Evolutionary conservation across 2,113 vertebrate species (phyloP).

Genomic region (Gnathonemus longibarbis): DNA sequence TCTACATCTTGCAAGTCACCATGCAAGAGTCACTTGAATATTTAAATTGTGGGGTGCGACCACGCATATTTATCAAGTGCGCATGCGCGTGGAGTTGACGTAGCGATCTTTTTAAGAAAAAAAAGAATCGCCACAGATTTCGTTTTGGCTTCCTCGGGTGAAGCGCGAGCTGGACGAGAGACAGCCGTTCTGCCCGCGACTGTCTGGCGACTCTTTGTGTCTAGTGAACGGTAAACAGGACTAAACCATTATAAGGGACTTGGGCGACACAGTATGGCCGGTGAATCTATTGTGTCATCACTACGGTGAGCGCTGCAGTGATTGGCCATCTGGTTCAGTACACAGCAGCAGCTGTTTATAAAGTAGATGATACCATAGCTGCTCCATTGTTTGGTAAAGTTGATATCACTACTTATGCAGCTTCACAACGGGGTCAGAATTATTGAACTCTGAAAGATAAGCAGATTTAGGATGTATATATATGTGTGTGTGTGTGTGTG

Average conservation of each 20-base stretch:
- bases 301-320: conserved; percentile 61
- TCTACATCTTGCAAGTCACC: neutral
- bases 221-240: conserved; percentile 37
- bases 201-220: conserved; percentile 57
- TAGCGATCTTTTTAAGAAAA: neutral
- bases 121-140: conserved; percentile 22
- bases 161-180: conserved; percentile 38
- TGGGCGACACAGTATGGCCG: conserved; percentile 64
- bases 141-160: conserved; percentile 44
- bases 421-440: conserved; percentile 51
- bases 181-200: conserved; percentile 47
- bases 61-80: conserved; percentile 59
- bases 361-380: conserved; percentile 75
- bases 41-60: conserved; percentile 56
- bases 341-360: conserved; percentile 73
- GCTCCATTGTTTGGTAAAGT: conserved; percentile 78
- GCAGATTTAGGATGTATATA: conserved; percentile 36
- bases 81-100: conserved; percentile 25
- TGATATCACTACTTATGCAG: conserved; percentile 70
- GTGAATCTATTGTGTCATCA: conserved; percentile 72
- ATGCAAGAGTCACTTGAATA: conserved; percentile 40
- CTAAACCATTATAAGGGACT: conserved; percentile 50
- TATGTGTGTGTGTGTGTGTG: neutral
- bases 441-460: conserved; percentile 65
- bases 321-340: conserved; percentile 69